Conservation (phyloP, 30 jellyfish, hydroid and myxozoan genomes). For the Chironex yamaguchii region DNA sequence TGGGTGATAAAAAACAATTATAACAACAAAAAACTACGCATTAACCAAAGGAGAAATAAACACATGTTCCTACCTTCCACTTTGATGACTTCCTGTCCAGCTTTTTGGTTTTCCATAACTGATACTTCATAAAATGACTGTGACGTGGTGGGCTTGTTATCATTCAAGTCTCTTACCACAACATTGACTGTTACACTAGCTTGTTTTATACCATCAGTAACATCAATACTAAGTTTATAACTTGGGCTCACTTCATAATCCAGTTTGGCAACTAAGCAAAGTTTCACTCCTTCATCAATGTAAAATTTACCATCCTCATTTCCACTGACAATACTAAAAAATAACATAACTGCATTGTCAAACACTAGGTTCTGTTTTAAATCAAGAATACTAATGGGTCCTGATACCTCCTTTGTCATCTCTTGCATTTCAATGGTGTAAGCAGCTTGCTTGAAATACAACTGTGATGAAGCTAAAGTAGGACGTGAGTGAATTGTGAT, state of each 20-base stretch:
- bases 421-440: conserved; percentile 30
- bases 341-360: not conserved
- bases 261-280: conserved; percentile 47
- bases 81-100: conserved; percentile 45
- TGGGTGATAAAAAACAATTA: not conserved
- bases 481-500: conserved; percentile 20
- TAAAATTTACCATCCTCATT: conserved; percentile 68
- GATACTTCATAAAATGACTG: conserved; percentile 91
- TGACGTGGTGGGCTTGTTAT: conserved; percentile 88
- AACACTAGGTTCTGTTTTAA: not conserved
- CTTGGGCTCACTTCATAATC: conserved; percentile 74
- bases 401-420: not conserved
- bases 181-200: conserved; percentile 52
- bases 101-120: conserved; percentile 58
- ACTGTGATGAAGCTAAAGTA: not conserved
- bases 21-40: not conserved
- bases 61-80: conserved; percentile 59
- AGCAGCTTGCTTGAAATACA: conserved; percentile 24
- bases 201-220: conserved; percentile 71
- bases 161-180: conserved; percentile 72
- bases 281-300: not conserved
- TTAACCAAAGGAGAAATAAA: not conserved
- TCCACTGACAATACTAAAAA: conserved; percentile 76
- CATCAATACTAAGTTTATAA: conserved; percentile 62
- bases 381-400: not conserved